These are phyloP conservation scores for Dolichoris vasculosae DNA, from an alignment of 1,140 invertebrate genomes.

Conservation along the genomic window DNA sequence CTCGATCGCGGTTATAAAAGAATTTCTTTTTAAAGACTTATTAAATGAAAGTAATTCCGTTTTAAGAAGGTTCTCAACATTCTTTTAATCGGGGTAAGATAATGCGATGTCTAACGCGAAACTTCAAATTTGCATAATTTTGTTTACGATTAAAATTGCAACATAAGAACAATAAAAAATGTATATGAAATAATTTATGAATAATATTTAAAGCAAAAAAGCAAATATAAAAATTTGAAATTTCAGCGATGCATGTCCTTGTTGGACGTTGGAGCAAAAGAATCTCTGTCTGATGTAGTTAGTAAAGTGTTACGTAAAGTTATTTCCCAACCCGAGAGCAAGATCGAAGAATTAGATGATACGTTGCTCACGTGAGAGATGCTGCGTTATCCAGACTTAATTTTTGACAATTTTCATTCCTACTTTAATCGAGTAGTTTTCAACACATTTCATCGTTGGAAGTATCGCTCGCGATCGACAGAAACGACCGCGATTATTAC, in stretches of 20 bases:
- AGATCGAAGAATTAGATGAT: constrained; percentile 93
- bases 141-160: too few relatives aligned
- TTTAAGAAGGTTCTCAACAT: too few relatives aligned
- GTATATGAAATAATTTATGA: constrained; percentile 7
- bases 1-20: too few relatives aligned
- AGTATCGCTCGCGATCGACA: constrained; percentile 26
- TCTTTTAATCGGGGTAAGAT: too few relatives aligned
- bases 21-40: too few relatives aligned
- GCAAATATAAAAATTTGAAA: neutral
- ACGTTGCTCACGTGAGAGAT: constrained; percentile 85
- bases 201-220: neutral
- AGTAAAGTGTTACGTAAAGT: constrained; percentile 87
- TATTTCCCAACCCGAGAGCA: constrained; percentile 83
- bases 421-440: constrained; percentile 48
- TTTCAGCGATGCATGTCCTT: constrained; percentile 83
- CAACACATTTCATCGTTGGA: constrained; percentile 47
- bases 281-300: constrained; percentile 91
- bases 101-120: too few relatives aligned
- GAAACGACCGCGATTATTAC: neutral
- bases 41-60: too few relatives aligned
- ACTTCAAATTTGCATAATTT: too few relatives aligned
- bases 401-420: constrained; percentile 48
- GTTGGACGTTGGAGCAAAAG: constrained; percentile 90
- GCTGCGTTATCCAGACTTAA: constrained; percentile 56
- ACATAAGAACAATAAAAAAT: too few relatives aligned